Conservation (phyloP, 2,797 vertebrate species). For the Sphaeramia orbicularis region DNA sequence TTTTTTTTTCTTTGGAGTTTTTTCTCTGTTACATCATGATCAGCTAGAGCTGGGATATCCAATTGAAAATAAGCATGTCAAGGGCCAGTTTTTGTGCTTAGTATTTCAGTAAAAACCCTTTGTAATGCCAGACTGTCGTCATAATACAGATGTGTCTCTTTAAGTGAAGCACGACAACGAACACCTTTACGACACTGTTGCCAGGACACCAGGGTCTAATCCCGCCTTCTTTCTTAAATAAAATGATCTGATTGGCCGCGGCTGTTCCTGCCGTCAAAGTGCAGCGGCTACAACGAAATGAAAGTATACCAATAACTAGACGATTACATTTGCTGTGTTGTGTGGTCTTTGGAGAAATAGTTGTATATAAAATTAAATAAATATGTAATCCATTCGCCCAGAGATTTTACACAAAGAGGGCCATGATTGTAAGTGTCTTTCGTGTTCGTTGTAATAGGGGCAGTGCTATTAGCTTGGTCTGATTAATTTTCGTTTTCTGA, state of each 20-base stretch:
- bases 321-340: slow-evolving; percentile 8
- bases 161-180: slow-evolving; percentile 48
- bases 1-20: too few species aligned
- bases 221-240: slow-evolving; percentile 32
- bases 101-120: too few species aligned
- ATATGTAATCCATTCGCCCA: slow-evolving; percentile 20
- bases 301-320: slow-evolving; percentile 43
- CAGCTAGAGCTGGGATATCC: too few species aligned
- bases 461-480: slow-evolving; percentile 21
- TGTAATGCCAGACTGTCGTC: too few species aligned
- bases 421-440: slow-evolving; percentile 63
- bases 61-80: too few species aligned
- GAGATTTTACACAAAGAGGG: slow-evolving; percentile 19
- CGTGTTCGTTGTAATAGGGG: slow-evolving; percentile 17
- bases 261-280: slow-evolving; percentile 34
- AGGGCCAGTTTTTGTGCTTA: too few species aligned
- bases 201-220: slow-evolving; percentile 36
- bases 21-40: too few species aligned
- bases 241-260: slow-evolving; percentile 39
- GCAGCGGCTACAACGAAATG: slow-evolving; percentile 23
- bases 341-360: neutral
- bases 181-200: slow-evolving; percentile 58
- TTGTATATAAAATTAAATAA: slow-evolving; percentile 18
- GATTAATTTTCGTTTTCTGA: slow-evolving; percentile 6
- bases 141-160: neutral